Base-by-base conservation (phyloP, 1,140 invertebrate genomes). In the Adoxophyes honmai region DNA sequence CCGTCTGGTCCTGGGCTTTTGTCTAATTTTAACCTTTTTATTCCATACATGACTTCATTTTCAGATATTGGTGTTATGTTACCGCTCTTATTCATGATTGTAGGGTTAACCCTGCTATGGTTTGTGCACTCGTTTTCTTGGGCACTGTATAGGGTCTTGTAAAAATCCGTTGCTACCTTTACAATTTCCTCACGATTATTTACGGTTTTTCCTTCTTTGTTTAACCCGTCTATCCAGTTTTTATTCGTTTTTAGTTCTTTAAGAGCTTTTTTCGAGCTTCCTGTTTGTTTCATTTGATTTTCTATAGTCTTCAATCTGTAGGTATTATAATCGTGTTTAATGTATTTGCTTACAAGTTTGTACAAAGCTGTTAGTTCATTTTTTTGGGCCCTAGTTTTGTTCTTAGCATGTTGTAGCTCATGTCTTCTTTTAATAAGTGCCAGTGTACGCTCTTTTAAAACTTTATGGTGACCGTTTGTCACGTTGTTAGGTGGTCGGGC, bases 341-440 rank as follows among this genome's bases (percentile, higher is more conserved):
- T 28, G 15, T 38, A 4, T 9, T 21, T 55, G 14, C 52, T 62
- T 42, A 54, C 58, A 4, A 57, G 35, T 33, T 63, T 67, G 10
- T 55, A 67, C 0, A 67, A 52, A 13, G 39, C 34, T 58, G 57
- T 56, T 18, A 64, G 54, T 59, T 68, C 56, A n/a, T 58, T 58
- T 59, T 61, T 61, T 51, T 56, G 34, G 8, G 52, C 42, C 37
- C 15, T 57, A 52, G 59, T 39, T 63, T 62, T 62, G 11, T 18
- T 52, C 52, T 63, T 66, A 14, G 1, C 54, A 33, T 59, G 55
- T 33, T 60, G 52, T 51, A 69, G 0, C n/a, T 38, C 7, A 2
- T 9, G 0, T 38, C 21, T 28, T 38, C 18, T 38, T 39, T 55
- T 21, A 4, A 66, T 56, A 42, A 62, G n/a, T 14, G n/a, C 14